Percentiles rank a stretch among this genome's conserved stretches.
phyloP scores from a whole-genome alignment of 2,888 invertebrate genomes.

The Drosophila setosimentum region DNA sequence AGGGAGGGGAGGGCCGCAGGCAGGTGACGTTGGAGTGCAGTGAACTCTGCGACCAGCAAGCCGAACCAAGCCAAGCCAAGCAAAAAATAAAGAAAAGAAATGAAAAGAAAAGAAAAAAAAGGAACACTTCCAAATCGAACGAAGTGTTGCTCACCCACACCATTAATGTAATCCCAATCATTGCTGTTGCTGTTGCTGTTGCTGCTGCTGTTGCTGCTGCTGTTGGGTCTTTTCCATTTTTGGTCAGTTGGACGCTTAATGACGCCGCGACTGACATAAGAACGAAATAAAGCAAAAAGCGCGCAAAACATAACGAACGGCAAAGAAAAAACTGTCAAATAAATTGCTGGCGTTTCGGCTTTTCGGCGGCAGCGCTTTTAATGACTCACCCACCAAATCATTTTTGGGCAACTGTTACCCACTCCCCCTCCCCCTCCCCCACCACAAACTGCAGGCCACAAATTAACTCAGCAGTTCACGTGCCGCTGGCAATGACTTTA shows the following conservation, averaged over 20 bases:
- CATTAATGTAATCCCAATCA: conserved; percentile 76
- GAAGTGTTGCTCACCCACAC: conserved; percentile 49
- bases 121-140: conserved; percentile 13
- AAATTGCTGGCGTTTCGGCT: conserved; percentile 63
- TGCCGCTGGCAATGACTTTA: conserved; percentile 61
- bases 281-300: conserved; percentile 20
- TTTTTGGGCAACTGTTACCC: conserved; percentile 3
- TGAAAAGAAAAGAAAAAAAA: conserved; percentile 16
- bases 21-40: conserved; percentile 57
- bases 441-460: conserved; percentile 7
- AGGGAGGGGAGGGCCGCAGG: neutral
- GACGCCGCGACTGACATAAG: conserved; percentile 56
- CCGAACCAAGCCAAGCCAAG: conserved; percentile 1
- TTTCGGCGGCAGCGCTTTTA: conserved; percentile 72
- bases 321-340: conserved; percentile 66
- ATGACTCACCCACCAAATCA: conserved; percentile 64
- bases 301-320: neutral
- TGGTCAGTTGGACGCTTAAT: conserved; percentile 63
- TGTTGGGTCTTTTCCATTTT: conserved; percentile 60
- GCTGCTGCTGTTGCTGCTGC: neutral
- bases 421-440: neutral
- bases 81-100: conserved; percentile 11
- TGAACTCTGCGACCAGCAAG: conserved; percentile 51
- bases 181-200: conserved; percentile 1
- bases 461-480: conserved; percentile 49